phyloP scores from a whole-genome alignment of 2,113 vertebrate genomes.

The Myiozetetes cayanensis region DNA sequence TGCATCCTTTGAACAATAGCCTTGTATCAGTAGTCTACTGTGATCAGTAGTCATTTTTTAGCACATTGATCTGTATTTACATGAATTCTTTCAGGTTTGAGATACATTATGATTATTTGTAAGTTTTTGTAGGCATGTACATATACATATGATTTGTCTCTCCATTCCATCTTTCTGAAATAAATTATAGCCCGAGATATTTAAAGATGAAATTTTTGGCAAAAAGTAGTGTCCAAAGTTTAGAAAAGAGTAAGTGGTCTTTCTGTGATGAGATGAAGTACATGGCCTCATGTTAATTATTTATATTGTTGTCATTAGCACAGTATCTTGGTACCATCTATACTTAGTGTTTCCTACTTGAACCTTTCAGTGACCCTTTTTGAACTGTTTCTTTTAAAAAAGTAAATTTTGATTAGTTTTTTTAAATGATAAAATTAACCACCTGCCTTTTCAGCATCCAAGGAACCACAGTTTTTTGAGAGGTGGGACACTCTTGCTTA shows the following conservation, averaged over 20 bases:
- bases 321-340: not conserved
- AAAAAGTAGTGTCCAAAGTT: not conserved
- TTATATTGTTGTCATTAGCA: not conserved
- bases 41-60: not conserved
- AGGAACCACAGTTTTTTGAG: fast-evolving
- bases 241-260: not conserved
- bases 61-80: not conserved
- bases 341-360: not conserved
- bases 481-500: not conserved
- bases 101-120: not conserved
- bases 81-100: not conserved
- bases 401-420: not conserved
- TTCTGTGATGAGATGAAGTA: not conserved
- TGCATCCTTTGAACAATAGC: not conserved
- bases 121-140: not conserved
- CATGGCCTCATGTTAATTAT: not conserved
- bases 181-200: not conserved
- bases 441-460: not conserved
- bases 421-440: not conserved
- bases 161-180: not conserved
- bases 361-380: not conserved
- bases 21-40: not conserved
- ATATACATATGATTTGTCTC: not conserved
- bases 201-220: not conserved
- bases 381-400: not conserved